phyloP scores from a whole-genome alignment of 2,888 invertebrate species.

The Phrixothrix hirtus region DNA sequence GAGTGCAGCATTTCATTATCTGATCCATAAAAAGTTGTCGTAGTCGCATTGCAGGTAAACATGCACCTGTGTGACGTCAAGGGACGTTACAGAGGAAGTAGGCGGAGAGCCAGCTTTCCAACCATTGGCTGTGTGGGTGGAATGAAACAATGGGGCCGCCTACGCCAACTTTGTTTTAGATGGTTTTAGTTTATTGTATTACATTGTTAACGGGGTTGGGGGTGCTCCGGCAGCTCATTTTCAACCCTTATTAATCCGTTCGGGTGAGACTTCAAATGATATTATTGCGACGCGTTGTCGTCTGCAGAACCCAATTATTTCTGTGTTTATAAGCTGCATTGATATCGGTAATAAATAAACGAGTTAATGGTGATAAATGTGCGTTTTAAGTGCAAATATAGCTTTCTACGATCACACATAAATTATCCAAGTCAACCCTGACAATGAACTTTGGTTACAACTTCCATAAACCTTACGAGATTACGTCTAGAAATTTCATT shows the following conservation, averaged over 20 bases:
- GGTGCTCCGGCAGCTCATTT: neutral
- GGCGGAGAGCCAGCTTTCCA: conserved; percentile 39
- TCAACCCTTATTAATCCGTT: too few relatives aligned
- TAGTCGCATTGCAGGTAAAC: conserved; percentile 37
- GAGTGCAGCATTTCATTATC: conserved; percentile 26
- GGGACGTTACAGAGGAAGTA: conserved; percentile 41
- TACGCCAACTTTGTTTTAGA: conserved; percentile 27
- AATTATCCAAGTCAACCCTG: neutral
- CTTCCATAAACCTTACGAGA: neutral
- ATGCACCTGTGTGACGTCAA: conserved; percentile 49
- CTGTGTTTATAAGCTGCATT: too few relatives aligned
- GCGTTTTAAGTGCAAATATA: too few relatives aligned
- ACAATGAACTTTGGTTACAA: neutral
- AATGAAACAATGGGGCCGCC: conserved; percentile 39
- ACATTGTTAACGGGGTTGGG: conserved; percentile 7
- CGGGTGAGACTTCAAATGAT: too few relatives aligned
- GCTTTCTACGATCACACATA: too few relatives aligned
- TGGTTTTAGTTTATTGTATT: conserved; percentile 17
- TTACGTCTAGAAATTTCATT: neutral
- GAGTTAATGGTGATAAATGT: too few relatives aligned
- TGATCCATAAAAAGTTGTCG: conserved; percentile 23
- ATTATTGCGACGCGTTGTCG: too few relatives aligned
- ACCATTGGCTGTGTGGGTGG: conserved; percentile 50
- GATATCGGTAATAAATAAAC: too few relatives aligned
- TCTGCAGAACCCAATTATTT: too few relatives aligned